A percentile compares a stretch with the other conserved stretches of the same genome.
Conservation (phyloP, 2,888 invertebrate genomes). For the Lottia scabra region DNA sequence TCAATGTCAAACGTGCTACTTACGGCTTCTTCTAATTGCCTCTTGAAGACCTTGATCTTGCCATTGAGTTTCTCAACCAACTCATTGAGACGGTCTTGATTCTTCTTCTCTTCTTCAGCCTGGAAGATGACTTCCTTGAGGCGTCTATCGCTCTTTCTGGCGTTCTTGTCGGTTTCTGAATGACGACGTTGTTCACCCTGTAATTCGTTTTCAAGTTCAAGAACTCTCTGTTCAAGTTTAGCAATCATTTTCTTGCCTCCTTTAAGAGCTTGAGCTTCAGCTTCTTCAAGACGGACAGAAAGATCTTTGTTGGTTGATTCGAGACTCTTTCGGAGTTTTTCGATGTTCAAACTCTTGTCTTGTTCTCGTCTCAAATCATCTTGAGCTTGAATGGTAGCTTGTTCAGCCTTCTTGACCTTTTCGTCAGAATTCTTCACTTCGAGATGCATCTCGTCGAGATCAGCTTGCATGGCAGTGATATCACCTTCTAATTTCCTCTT, state of each 20-base stretch:
- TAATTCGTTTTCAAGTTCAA: conserved; percentile 78
- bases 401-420: conserved; percentile 61
- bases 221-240: conserved; percentile 30
- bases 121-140: conserved; percentile 88
- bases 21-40: conserved; percentile 97
- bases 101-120: conserved; percentile 96
- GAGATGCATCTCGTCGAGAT: conserved; percentile 96
- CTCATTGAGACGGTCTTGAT: conserved; percentile 99
- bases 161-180: conserved; percentile 96
- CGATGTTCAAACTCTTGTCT: conserved; percentile 88
- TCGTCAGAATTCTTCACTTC: conserved; percentile 99
- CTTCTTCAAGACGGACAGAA: conserved; percentile 89
- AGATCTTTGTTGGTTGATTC: conserved; percentile 98
- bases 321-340: conserved; percentile 96
- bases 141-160: conserved; percentile 93
- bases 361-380: conserved; percentile 99
- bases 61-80: conserved; percentile 95
- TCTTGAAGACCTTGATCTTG: conserved; percentile 99
- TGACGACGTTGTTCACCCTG: conserved; percentile 98
- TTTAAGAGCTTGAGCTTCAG: conserved; percentile 76
- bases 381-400: conserved; percentile 93
- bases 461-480: conserved; percentile 95
- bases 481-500: conserved; percentile 97
- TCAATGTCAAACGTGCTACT: conserved; percentile 42
- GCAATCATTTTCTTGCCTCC: neutral